A percentile compares a stretch with the other conserved stretches of the same genome.
Evolutionary conservation across 2,888 invertebrate genomes (phyloP).

Genomic region (Catotricha subobsoleta): DNA sequence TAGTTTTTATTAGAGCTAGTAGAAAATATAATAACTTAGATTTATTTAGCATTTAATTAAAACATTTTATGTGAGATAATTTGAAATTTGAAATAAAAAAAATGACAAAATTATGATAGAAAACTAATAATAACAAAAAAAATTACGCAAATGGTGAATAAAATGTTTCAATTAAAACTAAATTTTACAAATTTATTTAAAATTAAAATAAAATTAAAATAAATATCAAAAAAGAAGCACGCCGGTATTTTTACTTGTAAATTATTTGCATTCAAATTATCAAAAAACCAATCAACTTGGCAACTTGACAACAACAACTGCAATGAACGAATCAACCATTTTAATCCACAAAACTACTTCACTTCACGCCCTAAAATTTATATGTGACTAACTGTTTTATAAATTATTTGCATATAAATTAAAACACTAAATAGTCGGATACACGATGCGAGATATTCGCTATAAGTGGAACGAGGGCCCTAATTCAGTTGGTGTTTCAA

Average conservation of each 20-base stretch:
- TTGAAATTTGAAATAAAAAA: neutral
- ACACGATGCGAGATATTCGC: slow-evolving; percentile 94
- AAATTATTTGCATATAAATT: too few relatives aligned
- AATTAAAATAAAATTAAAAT: neutral
- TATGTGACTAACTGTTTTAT: too few relatives aligned
- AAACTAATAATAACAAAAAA: neutral
- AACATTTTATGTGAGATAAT: too few relatives aligned
- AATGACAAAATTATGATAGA: neutral
- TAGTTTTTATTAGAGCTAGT: neutral
- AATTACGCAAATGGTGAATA: neutral
- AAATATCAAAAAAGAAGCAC: slow-evolving; percentile 3
- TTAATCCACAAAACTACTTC: neutral
- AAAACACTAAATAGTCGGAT: slow-evolving; percentile 64
- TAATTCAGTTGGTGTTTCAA: slow-evolving; percentile 88
- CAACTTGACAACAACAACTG: neutral
- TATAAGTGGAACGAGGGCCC: slow-evolving; percentile 95
- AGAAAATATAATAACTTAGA: too few relatives aligned
- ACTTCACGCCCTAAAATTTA: neutral
- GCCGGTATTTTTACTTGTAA: slow-evolving; percentile 7
- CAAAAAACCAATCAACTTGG: slow-evolving; percentile 8
- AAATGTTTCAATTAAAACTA: too few relatives aligned
- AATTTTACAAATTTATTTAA: neutral
- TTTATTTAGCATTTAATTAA: too few relatives aligned
- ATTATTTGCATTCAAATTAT: slow-evolving; percentile 7
- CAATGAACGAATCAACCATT: neutral